Evolutionary conservation across 2,797 vertebrate species (phyloP), one percentile per base, ranked within the genome.

Genomic region (Phataginus tetradactyla): DNA sequence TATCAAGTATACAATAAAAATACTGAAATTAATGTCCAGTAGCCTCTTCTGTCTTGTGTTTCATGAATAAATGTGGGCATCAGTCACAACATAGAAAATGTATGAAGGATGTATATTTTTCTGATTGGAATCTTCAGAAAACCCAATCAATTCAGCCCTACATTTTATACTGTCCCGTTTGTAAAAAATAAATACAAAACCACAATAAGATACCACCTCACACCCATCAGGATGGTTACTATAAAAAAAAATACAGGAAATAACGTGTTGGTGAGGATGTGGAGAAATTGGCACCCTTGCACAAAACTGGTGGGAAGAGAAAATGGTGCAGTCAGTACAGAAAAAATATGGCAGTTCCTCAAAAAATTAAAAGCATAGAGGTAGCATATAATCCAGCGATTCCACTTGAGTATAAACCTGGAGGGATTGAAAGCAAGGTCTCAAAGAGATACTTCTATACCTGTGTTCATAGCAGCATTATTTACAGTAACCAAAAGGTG

Each of bases 1-100:
- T 92, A 96, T 94, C 55, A 57, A 74, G 66, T 87, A 57, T 95
- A 97, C 86, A 97, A 97, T 97, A 96, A 98, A 96, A 92, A n/a
- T 53, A 61, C 87, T 53, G 32, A 97, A 85, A 71, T 80, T 4
- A 87, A 63, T 51, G 53, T 34, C 37, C 4, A 32, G 21, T 66
- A 85, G 68, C 23, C 57, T 93, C 42, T n/a, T 92, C 45, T 90
- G 5, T 78, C 37, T 72, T 84, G 45, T 64, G 86, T 90, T 53
- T 92, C 57, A 11, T 92, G 80, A 85, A 78, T 80, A 93, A 66
- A 78, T 32, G 27, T 5, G 29, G 14, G n/a, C 34, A n/a, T 86
- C 42, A 4, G 68, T 59, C 78, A 68, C 42, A 95, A 59, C n/a
- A 51, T 3, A 89, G 81, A 63, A 53, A 53, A 59, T 32, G 3